These are phyloP conservation scores for Campoplex nolae DNA, from an alignment of 2,888 invertebrate species.

Conservation along the genomic window DNA sequence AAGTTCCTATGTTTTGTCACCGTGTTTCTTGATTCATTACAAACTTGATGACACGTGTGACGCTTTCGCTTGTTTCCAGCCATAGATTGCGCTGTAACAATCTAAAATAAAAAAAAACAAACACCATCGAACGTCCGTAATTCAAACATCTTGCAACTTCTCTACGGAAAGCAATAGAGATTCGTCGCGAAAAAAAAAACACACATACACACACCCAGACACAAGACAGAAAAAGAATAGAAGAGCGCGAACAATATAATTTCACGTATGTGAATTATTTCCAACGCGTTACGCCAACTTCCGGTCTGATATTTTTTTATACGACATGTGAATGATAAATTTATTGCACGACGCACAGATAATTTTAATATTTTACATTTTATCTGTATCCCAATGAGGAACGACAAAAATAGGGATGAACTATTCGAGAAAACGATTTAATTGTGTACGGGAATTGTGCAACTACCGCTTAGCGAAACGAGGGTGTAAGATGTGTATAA, in stretches of 20 bases:
- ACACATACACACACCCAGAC: neutral
- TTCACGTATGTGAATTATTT: constrained; percentile 56
- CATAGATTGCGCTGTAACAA: neutral
- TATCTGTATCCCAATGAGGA: constrained; percentile 7
- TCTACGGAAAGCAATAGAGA: constrained; percentile 13
- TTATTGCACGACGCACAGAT: constrained; percentile 69
- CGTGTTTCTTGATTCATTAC: neutral
- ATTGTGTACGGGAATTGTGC: constrained; percentile 43
- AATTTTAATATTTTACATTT: constrained; percentile 58
- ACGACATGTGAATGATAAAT: constrained; percentile 61
- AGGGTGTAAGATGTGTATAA: constrained; percentile 61
- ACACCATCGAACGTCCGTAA: constrained; percentile 11
- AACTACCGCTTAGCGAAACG: constrained; percentile 42
- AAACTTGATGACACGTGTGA: neutral
- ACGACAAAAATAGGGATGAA: constrained; percentile 5
- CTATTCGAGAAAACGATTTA: constrained; percentile 32
- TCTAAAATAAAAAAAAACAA: neutral
- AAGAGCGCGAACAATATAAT: constrained; percentile 49
- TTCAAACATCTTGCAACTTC: constrained; percentile 4
- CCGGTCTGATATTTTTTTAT: constrained; percentile 70
- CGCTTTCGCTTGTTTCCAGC: neutral
- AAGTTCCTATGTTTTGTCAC: neutral
- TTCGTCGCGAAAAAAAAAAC: neutral
- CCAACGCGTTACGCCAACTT: constrained; percentile 63
- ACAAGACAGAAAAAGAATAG: constrained; percentile 62